Evolutionary conservation across 2,888 invertebrate genomes (phyloP).

Genomic region (Euclidia mi): DNA sequence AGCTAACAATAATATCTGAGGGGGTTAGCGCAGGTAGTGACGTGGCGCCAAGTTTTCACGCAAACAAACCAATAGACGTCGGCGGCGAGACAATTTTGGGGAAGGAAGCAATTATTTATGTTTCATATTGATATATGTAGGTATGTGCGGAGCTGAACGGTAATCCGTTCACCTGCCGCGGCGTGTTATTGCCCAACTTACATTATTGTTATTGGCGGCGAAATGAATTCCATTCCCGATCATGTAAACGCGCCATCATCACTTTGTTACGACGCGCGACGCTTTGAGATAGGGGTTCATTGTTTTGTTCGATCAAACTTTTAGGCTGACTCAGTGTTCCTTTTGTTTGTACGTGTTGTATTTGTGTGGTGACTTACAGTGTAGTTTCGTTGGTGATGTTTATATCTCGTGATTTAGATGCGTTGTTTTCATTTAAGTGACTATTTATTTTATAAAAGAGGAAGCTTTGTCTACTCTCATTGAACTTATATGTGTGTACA

Average conservation of each 20-base stretch:
- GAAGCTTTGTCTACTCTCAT: too few relatives aligned
- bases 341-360: constrained; percentile 1
- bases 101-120: constrained; percentile 77
- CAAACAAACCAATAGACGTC: constrained; percentile 86
- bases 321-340: neutral
- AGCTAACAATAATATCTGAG: constrained; percentile 56
- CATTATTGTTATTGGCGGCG: constrained; percentile 45
- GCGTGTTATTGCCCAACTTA: constrained; percentile 49
- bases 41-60: constrained; percentile 71
- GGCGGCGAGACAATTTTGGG: constrained; percentile 74
- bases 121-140: constrained; percentile 69
- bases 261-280: constrained; percentile 31
- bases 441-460: too few relatives aligned
- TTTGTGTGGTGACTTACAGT: too few relatives aligned
- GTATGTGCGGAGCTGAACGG: constrained; percentile 51
- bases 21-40: constrained; percentile 65
- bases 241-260: constrained; percentile 35
- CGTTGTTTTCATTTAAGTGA: too few relatives aligned
- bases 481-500: too few relatives aligned
- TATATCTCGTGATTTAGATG: too few relatives aligned
- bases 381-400: too few relatives aligned
- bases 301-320: constrained; percentile 21
- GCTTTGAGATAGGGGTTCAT: constrained; percentile 27
- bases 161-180: constrained; percentile 55
- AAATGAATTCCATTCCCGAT: constrained; percentile 44